These are phyloP conservation scores for Protonibea diacanthus DNA, from an alignment of 2,797 vertebrate species.

Conservation along the genomic window DNA sequence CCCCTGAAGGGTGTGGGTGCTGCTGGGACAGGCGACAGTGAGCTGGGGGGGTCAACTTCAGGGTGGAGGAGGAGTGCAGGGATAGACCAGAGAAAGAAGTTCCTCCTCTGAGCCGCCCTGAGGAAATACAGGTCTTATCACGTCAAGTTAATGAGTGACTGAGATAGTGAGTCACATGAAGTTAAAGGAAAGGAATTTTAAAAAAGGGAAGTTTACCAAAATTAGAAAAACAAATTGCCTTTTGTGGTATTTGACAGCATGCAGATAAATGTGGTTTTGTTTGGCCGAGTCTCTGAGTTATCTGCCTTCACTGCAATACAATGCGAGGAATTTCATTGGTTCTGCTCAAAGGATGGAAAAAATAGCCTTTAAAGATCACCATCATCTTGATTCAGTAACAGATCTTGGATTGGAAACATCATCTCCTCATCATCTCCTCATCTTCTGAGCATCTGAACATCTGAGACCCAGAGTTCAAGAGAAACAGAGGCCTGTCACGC, in stretches of 20 bases:
- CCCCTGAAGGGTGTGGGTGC: constrained; percentile 52
- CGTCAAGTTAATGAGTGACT: constrained; percentile 47
- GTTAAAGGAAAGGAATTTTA: constrained; percentile 5
- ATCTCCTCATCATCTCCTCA: too few relatives aligned
- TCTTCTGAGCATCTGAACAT: too few relatives aligned
- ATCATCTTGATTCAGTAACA: background rate
- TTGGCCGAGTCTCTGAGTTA: background rate
- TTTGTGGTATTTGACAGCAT: background rate
- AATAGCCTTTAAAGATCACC: background rate
- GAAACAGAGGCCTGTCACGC: too few relatives aligned
- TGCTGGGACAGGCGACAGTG: constrained; percentile 58
- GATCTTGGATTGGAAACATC: too few relatives aligned
- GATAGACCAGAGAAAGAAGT: constrained; percentile 38
- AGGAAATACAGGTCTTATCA: constrained; percentile 67
- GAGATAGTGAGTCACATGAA: constrained; percentile 49
- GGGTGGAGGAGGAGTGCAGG: constrained; percentile 58
- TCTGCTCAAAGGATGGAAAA: background rate
- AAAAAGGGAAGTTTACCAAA: constrained; percentile 5
- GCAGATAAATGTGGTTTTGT: background rate
- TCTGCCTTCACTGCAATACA: background rate
- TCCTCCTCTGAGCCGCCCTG: constrained; percentile 55
- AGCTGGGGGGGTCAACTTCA: constrained; percentile 46
- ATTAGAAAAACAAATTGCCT: background rate
- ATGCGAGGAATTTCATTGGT: constrained; percentile 1
- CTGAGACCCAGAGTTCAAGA: too few relatives aligned